Percentiles rank a stretch among this genome's conserved stretches.
Conservation (phyloP, 2,888 invertebrate genomes). For the Phengaris arion region DNA sequence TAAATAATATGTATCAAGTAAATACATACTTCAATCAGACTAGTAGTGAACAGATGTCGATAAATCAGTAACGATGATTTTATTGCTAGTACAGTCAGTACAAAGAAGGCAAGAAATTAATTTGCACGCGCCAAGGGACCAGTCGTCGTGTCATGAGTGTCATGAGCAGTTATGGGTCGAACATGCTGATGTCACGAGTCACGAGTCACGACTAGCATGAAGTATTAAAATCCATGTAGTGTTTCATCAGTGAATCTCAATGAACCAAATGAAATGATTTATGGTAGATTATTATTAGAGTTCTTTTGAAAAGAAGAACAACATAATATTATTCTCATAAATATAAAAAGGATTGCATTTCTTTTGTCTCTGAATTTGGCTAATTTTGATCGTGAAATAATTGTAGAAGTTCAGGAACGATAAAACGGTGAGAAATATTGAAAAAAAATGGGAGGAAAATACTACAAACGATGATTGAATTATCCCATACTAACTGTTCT, state of each 20-base stretch:
- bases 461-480: no score
- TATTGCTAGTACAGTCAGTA: not conserved
- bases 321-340: no score
- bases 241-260: not conserved
- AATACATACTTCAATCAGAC: no score
- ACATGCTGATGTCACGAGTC: slow-evolving; percentile 7
- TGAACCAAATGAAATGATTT: not conserved
- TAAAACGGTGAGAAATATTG: no score
- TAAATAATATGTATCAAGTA: not conserved
- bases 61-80: not conserved
- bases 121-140: slow-evolving; percentile 59
- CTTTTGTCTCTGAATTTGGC: no score
- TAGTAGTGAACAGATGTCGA: not conserved
- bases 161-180: slow-evolving; percentile 53
- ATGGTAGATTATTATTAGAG: no score
- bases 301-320: no score
- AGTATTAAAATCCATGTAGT: not conserved
- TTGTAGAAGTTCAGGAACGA: no score
- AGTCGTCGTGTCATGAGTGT: slow-evolving; percentile 51
- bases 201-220: slow-evolving; percentile 20
- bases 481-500: no score
- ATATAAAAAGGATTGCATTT: no score
- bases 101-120: slow-evolving; percentile 60
- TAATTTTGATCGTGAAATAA: no score
- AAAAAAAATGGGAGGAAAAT: no score